Conservation (phyloP, 1,140 invertebrate species). For the Zaprionus africanus region DNA sequence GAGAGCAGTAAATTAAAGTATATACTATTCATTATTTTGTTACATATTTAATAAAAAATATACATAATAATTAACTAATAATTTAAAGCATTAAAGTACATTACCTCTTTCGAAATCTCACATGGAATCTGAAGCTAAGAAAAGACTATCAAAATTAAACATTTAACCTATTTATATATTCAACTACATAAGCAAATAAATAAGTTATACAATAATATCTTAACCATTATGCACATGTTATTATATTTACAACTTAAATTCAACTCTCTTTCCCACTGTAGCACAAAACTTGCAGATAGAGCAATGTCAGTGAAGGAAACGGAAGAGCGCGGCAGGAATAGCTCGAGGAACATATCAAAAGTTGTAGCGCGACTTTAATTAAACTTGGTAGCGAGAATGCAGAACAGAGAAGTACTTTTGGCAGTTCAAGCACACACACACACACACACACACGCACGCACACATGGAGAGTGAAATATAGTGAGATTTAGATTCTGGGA, state of each 20-base stretch:
- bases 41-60: no score
- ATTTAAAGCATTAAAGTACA: not conserved
- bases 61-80: no score
- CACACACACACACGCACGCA: constrained; percentile 20
- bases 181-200: no score
- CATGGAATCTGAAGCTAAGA: not conserved
- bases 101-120: not conserved
- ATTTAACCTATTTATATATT: no score
- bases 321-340: constrained; percentile 71
- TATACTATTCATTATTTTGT: not conserved
- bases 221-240: not conserved
- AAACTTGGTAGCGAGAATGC: constrained; percentile 69
- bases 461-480: constrained; percentile 19
- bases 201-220: no score
- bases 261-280: constrained; percentile 37
- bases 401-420: constrained; percentile 72
- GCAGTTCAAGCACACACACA: constrained; percentile 68
- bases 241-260: not conserved
- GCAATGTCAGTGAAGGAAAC: constrained; percentile 33
- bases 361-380: constrained; percentile 82
- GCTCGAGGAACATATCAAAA: constrained; percentile 79
- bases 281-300: constrained; percentile 26
- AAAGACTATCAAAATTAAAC: not conserved
- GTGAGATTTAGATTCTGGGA: constrained; percentile 29
- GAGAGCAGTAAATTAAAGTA: not conserved